phyloP scores from a whole-genome alignment of 1,140 invertebrate genomes.

The Nebria ingens region DNA sequence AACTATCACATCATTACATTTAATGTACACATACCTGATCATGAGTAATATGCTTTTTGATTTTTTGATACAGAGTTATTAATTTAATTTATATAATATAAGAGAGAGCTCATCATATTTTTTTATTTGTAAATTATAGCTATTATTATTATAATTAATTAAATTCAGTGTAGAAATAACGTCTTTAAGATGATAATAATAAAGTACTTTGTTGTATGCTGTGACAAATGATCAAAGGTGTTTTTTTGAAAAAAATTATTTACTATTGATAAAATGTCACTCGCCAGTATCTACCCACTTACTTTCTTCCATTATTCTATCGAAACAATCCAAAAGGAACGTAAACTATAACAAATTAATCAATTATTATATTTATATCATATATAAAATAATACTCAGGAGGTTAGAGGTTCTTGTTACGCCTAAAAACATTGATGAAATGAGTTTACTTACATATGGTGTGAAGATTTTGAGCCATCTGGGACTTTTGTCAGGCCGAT shows the following conservation, averaged over 20 bases:
- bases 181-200: too few species aligned
- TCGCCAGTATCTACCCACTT: slow-evolving; percentile 70
- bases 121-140: background rate
- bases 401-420: too few species aligned
- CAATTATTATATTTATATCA: slow-evolving; percentile 13
- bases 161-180: background rate
- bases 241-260: too few species aligned
- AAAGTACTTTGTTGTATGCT: too few species aligned
- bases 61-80: too few species aligned
- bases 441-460: slow-evolving; percentile 69
- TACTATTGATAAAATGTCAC: too few species aligned
- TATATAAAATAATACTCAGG: too few species aligned
- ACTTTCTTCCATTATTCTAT: slow-evolving; percentile 83
- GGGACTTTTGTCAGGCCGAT: slow-evolving; percentile 67
- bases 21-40: slow-evolving; percentile 9
- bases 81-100: too few species aligned
- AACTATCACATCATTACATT: background rate
- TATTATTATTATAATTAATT: background rate
- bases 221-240: too few species aligned
- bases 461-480: slow-evolving; percentile 82
- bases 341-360: slow-evolving; percentile 64
- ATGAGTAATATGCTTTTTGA: background rate
- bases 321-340: slow-evolving; percentile 89
- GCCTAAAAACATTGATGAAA: too few species aligned
- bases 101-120: too few species aligned